phyloP scores from a whole-genome alignment of 2,113 vertebrate genomes.

The Antigone vipio region DNA sequence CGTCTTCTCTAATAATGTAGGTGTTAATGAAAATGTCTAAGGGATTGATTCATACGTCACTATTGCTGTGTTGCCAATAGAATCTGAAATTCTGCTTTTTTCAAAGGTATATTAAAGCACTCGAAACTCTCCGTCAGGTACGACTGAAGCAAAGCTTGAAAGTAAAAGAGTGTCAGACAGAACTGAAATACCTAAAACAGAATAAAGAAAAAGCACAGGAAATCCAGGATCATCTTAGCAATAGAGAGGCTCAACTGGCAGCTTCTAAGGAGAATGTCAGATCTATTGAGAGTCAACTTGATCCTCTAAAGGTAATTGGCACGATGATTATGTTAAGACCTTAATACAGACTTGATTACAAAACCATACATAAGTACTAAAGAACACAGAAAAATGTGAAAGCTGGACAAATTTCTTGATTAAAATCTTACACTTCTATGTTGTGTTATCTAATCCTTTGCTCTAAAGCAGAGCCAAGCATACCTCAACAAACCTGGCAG shows the following conservation, averaged over 20 bases:
- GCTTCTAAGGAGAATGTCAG: constrained; percentile 87
- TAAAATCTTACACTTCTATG: not conserved
- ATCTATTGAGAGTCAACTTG: constrained; percentile 85
- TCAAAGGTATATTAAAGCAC: constrained; percentile 94
- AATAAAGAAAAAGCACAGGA: constrained; percentile 95
- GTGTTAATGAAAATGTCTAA: not conserved
- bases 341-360: not conserved
- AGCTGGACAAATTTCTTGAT: not conserved
- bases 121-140: constrained; percentile 90
- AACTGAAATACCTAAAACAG: constrained; percentile 90
- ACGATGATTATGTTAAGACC: fast-evolving
- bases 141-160: constrained; percentile 81
- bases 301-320: constrained; percentile 86
- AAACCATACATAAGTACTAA: not conserved
- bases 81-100: not conserved
- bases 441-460: not conserved
- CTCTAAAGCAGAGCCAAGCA: not conserved
- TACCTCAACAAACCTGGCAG: not conserved
- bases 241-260: constrained; percentile 85
- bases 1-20: not conserved
- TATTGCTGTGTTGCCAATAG: not conserved
- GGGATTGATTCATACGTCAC: not conserved
- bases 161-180: constrained; percentile 87
- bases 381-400: not conserved
- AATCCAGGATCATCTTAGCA: constrained; percentile 81